A percentile compares a stretch with the other conserved stretches of the same genome.
Conservation (phyloP, 2,113 vertebrate genomes). For the Ibidorhyncha struthersii region DNA sequence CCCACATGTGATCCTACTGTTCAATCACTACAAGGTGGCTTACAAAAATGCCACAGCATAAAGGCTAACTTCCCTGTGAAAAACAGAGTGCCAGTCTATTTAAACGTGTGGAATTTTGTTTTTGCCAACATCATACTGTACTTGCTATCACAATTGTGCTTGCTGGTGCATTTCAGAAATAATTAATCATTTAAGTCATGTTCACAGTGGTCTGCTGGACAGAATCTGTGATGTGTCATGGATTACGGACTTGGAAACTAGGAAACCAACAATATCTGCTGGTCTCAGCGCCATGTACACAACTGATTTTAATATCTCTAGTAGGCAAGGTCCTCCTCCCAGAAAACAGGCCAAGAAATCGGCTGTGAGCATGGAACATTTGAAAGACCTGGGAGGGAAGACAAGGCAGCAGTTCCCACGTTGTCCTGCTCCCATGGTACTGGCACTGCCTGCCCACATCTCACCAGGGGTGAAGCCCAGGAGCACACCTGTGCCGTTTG, state of each 20-base stretch:
- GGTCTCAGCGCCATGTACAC: not conserved
- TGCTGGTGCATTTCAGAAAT: not conserved
- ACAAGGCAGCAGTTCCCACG: not conserved
- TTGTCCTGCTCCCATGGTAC: not conserved
- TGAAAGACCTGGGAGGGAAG: not conserved
- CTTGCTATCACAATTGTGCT: not conserved
- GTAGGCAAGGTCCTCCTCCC: not conserved
- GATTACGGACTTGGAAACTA: not conserved
- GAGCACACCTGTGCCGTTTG: rapidly evolving
- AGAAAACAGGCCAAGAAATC: not conserved
- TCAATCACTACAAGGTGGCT: not conserved
- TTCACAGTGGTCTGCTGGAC: not conserved
- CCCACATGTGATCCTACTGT: not conserved
- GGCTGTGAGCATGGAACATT: rapidly evolving
- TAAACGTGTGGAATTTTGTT: not conserved
- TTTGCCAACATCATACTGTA: not conserved
- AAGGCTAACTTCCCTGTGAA: not conserved
- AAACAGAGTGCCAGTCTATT: not conserved
- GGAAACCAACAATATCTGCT: not conserved
- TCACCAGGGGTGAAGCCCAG: not conserved
- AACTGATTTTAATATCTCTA: not conserved
- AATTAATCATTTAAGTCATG: not conserved
- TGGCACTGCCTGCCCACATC: not conserved
- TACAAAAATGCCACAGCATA: not conserved
- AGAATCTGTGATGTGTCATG: not conserved